Evolutionary conservation across 2,113 vertebrate genomes (phyloP).

Genomic region (Falco punctatus): DNA sequence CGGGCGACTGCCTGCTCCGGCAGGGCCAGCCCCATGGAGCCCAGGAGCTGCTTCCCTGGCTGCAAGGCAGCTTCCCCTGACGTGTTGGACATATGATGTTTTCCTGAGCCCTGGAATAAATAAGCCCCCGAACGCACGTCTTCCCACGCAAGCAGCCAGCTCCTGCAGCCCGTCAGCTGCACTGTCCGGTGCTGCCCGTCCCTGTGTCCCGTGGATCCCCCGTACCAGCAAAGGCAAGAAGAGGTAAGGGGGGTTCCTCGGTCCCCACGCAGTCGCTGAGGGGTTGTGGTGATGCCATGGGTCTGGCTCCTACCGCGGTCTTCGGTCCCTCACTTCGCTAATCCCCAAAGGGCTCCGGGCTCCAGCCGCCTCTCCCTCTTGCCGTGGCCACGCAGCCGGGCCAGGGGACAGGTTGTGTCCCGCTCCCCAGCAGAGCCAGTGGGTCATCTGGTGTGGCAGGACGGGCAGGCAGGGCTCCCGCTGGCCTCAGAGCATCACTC

Average conservation of each 20-base stretch:
- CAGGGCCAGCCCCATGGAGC: not conserved
- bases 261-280: rapidly evolving
- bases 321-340: not conserved
- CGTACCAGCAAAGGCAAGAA: rapidly evolving
- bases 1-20: not conserved
- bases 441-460: not conserved
- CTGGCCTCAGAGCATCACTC: not conserved
- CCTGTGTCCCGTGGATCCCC: not conserved
- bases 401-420: not conserved
- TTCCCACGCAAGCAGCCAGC: not conserved
- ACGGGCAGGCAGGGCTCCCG: not conserved
- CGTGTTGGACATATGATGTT: not conserved
- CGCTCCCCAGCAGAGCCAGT: not conserved
- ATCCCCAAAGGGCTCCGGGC: not conserved
- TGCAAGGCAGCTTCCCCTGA: not conserved
- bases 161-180: not conserved
- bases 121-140: not conserved
- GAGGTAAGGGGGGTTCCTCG: not conserved
- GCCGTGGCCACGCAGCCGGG: rapidly evolving
- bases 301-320: rapidly evolving
- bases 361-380: not conserved
- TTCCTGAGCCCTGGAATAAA: not conserved
- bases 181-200: not conserved
- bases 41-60: not conserved
- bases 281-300: not conserved